Percentiles rank a stretch among this genome's conserved stretches.
Conservation (phyloP, 1,140 invertebrate species). For the Trachymyrmex cornetzi region DNA sequence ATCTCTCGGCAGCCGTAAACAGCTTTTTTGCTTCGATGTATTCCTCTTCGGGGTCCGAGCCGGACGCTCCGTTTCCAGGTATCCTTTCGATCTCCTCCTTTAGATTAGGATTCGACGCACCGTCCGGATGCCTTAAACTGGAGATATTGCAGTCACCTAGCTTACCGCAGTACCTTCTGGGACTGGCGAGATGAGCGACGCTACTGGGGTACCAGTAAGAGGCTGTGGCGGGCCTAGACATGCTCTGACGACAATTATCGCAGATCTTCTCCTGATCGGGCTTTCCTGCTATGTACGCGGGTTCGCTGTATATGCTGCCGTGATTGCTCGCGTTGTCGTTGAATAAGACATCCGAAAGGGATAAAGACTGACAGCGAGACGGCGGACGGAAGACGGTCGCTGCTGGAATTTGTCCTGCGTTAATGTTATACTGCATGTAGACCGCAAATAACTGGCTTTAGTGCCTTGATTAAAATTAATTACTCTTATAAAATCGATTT, state of each 20-base stretch:
- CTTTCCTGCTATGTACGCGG: constrained; percentile 89
- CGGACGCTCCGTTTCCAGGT: constrained; percentile 90
- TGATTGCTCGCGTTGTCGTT: constrained; percentile 89
- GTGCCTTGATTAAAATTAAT: constrained; percentile 35
- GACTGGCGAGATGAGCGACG: constrained; percentile 85
- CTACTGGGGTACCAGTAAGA: constrained; percentile 87
- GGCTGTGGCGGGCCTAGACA: constrained; percentile 91
- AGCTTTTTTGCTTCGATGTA: constrained; percentile 88
- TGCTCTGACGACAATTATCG: constrained; percentile 91
- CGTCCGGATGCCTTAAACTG: constrained; percentile 94
- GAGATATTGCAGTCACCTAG: constrained; percentile 89
- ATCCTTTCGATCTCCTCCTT: constrained; percentile 90
- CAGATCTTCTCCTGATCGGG: constrained; percentile 91
- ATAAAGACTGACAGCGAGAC: constrained; percentile 89
- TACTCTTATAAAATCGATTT: neutral
- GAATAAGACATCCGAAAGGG: constrained; percentile 90
- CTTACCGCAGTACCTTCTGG: constrained; percentile 85
- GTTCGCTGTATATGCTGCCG: constrained; percentile 94
- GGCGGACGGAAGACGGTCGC: constrained; percentile 84
- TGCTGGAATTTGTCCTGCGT: constrained; percentile 80
- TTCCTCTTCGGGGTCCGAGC: constrained; percentile 88
- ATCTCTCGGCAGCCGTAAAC: constrained; percentile 85
- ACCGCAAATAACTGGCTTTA: constrained; percentile 39
- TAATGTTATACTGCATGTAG: constrained; percentile 79
- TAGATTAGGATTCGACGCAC: constrained; percentile 96